Conservation (phyloP, 2,113 vertebrate species). For the Microcebus murinus region DNA sequence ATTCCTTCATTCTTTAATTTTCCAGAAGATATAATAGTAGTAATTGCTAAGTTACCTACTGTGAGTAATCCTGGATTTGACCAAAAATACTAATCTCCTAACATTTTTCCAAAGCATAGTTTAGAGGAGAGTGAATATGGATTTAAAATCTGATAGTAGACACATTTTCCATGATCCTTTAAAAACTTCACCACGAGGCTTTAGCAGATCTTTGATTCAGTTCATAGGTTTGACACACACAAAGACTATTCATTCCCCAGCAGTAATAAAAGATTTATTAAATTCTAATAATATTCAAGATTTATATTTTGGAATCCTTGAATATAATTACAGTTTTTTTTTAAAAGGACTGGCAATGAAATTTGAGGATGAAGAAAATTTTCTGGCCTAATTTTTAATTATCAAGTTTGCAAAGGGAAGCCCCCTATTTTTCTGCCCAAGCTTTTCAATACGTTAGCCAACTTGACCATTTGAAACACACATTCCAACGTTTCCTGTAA, state of each 20-base stretch:
- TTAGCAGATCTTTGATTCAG: neutral
- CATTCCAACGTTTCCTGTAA: neutral
- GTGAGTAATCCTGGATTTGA: neutral
- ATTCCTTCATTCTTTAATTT: neutral
- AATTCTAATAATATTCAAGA: conserved; percentile 47
- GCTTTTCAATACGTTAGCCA: neutral
- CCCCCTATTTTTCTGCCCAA: fast-evolving
- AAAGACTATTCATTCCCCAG: neutral
- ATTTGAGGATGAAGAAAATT: neutral
- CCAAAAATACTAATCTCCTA: neutral
- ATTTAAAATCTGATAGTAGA: neutral
- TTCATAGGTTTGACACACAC: neutral
- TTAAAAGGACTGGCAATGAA: neutral
- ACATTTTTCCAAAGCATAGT: neutral
- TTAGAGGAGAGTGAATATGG: neutral
- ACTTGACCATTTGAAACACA: neutral
- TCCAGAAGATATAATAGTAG: neutral
- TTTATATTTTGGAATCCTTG: conserved; percentile 10
- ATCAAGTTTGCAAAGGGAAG: neutral
- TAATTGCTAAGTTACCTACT: neutral
- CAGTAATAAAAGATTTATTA: conserved; percentile 6
- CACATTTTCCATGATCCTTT: fast-evolving
- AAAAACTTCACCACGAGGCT: neutral
- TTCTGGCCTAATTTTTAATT: neutral
- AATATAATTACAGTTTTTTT: conserved; percentile 20